Conservation (phyloP, 2,888 invertebrate species). For the Tillus elongatus region DNA sequence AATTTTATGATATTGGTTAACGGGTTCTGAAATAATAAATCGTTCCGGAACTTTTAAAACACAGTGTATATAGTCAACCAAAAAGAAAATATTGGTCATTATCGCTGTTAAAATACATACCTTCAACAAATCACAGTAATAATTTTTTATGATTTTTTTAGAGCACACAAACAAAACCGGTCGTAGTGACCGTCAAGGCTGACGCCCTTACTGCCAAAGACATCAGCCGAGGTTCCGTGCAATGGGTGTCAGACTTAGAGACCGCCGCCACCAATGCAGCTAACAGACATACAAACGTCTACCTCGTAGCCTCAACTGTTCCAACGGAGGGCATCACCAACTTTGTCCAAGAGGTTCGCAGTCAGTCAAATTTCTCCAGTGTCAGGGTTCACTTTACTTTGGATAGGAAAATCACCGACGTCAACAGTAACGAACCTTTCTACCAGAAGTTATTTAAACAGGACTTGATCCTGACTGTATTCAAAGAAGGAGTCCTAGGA, state of each 20-base stretch:
- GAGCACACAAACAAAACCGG: constrained; percentile 20
- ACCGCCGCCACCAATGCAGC: constrained; percentile 21
- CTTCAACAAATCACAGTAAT: too few species aligned
- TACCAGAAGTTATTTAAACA: constrained; percentile 57
- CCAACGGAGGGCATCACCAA: constrained; percentile 36
- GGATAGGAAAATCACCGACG: constrained; percentile 52
- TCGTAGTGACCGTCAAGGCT: constrained; percentile 28
- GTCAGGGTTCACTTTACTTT: constrained; percentile 49
- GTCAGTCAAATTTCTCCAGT: constrained; percentile 24
- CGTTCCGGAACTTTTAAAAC: too few species aligned
- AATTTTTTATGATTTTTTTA: constrained; percentile 14
- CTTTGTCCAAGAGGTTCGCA: constrained; percentile 30
- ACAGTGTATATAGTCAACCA: too few species aligned
- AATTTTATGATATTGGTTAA: too few species aligned
- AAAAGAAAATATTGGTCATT: too few species aligned
- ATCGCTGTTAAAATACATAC: too few species aligned
- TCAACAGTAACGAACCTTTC: constrained; percentile 53
- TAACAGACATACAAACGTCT: constrained; percentile 24
- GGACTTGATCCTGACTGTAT: constrained; percentile 72
- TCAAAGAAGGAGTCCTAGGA: constrained; percentile 44
- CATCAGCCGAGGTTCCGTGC: constrained; percentile 26
- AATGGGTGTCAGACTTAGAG: constrained; percentile 33
- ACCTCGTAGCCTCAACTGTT: constrained; percentile 29
- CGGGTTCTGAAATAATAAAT: too few species aligned
- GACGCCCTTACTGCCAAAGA: constrained; percentile 34